Base-by-base conservation (phyloP, 2,797 vertebrate species). In the Notolabrus celidotus region DNA sequence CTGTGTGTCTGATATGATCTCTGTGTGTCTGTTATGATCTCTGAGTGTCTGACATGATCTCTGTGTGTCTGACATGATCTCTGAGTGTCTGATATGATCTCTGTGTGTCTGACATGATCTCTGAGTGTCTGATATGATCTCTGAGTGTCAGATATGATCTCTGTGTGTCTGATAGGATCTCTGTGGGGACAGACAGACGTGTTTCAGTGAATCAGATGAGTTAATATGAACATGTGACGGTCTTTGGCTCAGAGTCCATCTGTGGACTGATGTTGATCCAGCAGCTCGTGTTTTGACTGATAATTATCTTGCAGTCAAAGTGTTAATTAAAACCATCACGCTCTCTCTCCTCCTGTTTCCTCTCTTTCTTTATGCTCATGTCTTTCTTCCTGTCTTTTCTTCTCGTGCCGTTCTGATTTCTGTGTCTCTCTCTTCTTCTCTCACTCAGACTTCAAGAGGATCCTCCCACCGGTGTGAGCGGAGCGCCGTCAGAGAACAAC, bases 401-500 rank as follows among this genome's bases (percentile, higher is more conserved):
- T 50, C 33, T 34, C 33, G 11, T 33, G 9, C 2, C 11, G 7
- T 34, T 34, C 9, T 34, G n/a, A n/a, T n/a, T 10, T 34, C 11
- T 45, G 10, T 33, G 3, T 58, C 12, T 33, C 36, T 71, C 16
- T 70, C 10, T 67, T 9, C 69, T 11, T 43, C 10, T 67, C 87
- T 90, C 34, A 23, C 46, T 57, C 89, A 99, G 98, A 83, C 96
- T 99, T 94, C 98, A 99, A 92, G 98, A 99, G 92, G 98, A 99
- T 89, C 98, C 98, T 91, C 98, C 98, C 83, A 97, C 98, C 67
- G 98, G 98, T 75, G 98, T 99, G 86, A 99, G 98, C 71, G 98
- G 98, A 38, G 98, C 98, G 27, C 98, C 98, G 6, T 99, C 97
- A 74, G 98, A 99, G 92, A 99, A 99, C 91, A 99, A 99, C 84